These are phyloP conservation scores for Sebastes minor DNA, from an alignment of 2,797 vertebrate species.

Conservation along the genomic window DNA sequence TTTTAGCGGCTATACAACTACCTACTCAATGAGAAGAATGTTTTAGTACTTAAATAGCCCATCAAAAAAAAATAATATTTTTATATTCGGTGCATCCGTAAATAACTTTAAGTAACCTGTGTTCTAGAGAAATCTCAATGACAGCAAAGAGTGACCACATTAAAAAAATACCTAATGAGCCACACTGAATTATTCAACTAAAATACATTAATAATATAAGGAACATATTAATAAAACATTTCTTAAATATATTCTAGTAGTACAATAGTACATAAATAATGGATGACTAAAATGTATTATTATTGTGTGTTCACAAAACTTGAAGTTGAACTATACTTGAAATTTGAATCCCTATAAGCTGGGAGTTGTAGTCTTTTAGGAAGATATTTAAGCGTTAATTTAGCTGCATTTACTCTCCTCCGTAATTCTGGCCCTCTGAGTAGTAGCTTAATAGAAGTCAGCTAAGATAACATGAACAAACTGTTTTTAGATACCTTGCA, in stretches of 20 bases:
- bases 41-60: too few species aligned
- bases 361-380: neutral
- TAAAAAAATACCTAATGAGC: neutral
- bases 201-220: neutral
- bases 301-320: too few species aligned
- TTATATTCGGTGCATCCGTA: too few species aligned
- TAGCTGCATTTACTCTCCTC: neutral
- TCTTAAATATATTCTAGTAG: too few species aligned
- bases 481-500: neutral
- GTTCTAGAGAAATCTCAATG: neutral
- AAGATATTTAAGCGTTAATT: neutral
- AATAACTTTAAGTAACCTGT: neutral
- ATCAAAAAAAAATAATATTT: too few species aligned
- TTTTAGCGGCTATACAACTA: too few species aligned
- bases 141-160: neutral
- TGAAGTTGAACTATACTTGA: too few species aligned
- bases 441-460: neutral
- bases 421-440: neutral
- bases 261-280: too few species aligned
- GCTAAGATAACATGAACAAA: neutral
- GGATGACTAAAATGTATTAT: too few species aligned
- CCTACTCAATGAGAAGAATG: too few species aligned
- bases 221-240: slow-evolving; percentile 7
- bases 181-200: slow-evolving; percentile 9
- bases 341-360: neutral